These are phyloP conservation scores for Amiota mariae DNA, from an alignment of 2,888 invertebrate genomes.

Conservation along the genomic window DNA sequence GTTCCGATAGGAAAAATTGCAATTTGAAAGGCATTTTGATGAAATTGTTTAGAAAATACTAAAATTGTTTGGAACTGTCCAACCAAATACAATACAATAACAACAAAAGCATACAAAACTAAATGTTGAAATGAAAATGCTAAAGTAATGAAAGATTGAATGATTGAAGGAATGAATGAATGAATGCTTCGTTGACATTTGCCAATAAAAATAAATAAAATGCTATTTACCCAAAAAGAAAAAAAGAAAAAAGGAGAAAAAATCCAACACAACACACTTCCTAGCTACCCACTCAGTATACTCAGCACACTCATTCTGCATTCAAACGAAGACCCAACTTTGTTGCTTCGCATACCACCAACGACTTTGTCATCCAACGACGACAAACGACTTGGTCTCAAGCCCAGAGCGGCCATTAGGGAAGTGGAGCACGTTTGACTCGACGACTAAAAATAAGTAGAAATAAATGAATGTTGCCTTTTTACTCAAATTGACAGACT, in stretches of 20 bases:
- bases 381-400: slow-evolving; percentile 28
- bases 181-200: slow-evolving; percentile 63
- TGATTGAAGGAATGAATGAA: slow-evolving; percentile 22
- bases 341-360: slow-evolving; percentile 4
- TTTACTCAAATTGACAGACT: slow-evolving; percentile 46
- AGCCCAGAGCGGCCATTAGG: slow-evolving; percentile 33
- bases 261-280: slow-evolving; percentile 37
- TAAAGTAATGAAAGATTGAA: neutral
- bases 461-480: slow-evolving; percentile 49
- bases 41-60: slow-evolving; percentile 25
- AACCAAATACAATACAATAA: too few species aligned
- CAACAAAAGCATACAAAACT: too few species aligned
- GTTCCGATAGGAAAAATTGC: slow-evolving; percentile 47
- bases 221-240: slow-evolving; percentile 52
- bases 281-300: slow-evolving; percentile 25
- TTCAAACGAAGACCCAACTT: neutral
- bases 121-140: slow-evolving; percentile 44
- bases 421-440: slow-evolving; percentile 24
- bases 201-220: slow-evolving; percentile 67
- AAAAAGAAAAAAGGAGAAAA: too few species aligned
- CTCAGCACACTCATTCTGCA: slow-evolving; percentile 1
- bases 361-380: slow-evolving; percentile 16
- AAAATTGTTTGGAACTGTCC: too few species aligned
- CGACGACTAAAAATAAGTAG: slow-evolving; percentile 55
- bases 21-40: slow-evolving; percentile 49